These are phyloP conservation scores for Notamacropus eugenii DNA, from an alignment of 2,797 vertebrate species.

Conservation along the genomic window DNA sequence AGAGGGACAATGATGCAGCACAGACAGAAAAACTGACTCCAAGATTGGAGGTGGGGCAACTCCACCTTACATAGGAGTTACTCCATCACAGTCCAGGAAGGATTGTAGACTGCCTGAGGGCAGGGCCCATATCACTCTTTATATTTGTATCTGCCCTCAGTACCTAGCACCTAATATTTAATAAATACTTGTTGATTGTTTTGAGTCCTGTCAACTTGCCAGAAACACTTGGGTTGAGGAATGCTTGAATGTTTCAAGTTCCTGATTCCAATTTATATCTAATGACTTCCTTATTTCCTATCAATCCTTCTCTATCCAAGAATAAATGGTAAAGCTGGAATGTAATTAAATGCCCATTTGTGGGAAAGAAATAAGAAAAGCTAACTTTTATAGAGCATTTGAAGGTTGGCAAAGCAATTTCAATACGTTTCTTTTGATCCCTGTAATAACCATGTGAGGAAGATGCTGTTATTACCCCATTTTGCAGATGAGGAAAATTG, in stretches of 20 bases:
- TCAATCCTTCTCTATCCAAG: not conserved
- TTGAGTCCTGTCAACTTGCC: conserved; percentile 18
- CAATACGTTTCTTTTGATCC: not conserved
- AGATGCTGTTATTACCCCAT: not conserved
- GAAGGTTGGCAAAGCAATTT: not conserved
- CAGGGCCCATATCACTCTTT: not conserved
- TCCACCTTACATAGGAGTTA: not conserved
- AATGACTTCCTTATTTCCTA: too few relatives aligned
- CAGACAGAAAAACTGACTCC: not conserved
- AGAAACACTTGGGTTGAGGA: not conserved
- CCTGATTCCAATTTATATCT: not conserved
- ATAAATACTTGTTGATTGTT: not conserved
- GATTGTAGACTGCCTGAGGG: not conserved
- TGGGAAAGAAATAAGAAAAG: conserved; percentile 17
- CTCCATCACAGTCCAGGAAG: not conserved
- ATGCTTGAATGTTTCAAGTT: not conserved
- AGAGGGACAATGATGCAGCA: not conserved
- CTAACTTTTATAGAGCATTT: conserved; percentile 1
- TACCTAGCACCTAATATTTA: not conserved
- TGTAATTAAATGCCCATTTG: not conserved
- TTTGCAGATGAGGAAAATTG: not conserved
- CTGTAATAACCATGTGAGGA: not conserved
- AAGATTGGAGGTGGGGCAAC: not conserved
- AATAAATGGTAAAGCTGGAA: not conserved
- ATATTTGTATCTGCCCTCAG: not conserved